phyloP scores from a whole-genome alignment of 1,140 invertebrate species.

The Luehdorfia chinensis region DNA sequence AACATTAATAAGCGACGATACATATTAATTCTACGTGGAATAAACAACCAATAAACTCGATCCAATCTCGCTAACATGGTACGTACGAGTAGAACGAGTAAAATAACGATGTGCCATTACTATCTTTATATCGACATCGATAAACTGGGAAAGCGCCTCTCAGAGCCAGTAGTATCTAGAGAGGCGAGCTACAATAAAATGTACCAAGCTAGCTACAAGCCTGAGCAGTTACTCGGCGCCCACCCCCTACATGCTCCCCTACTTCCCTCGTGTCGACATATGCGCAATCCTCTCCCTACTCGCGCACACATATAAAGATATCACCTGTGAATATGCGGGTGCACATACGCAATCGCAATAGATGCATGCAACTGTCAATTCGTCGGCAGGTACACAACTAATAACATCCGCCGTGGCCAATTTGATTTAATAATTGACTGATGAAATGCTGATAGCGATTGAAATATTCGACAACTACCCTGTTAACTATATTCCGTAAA shows the following conservation, averaged over 20 bases:
- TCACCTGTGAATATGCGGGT: conserved; percentile 31
- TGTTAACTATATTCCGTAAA: no score
- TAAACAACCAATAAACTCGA: conserved; percentile 29
- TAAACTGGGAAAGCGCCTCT: conserved; percentile 42
- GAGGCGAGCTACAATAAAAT: conserved; percentile 75
- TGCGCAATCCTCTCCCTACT: conserved; percentile 55
- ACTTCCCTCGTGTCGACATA: conserved; percentile 46
- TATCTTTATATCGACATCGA: conserved; percentile 64
- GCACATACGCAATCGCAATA: conserved; percentile 41
- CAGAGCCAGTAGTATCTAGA: conserved; percentile 61
- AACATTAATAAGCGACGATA: no score
- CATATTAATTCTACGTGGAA: no score
- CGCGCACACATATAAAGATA: conserved; percentile 26
- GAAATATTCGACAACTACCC: neutral
- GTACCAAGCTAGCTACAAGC: conserved; percentile 71
- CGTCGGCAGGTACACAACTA: conserved; percentile 42
- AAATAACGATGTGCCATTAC: conserved; percentile 46
- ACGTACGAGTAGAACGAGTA: conserved; percentile 33
- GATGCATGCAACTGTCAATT: conserved; percentile 55
- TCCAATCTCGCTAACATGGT: conserved; percentile 34
- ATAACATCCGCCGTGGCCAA: conserved; percentile 39
- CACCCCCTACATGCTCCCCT: conserved; percentile 35
- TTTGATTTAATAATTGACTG: conserved; percentile 49
- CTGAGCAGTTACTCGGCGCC: conserved; percentile 64
- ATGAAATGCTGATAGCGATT: conserved; percentile 18